Base-by-base conservation (phyloP, 2,113 vertebrate species). In the Parotia lawesii region DNA sequence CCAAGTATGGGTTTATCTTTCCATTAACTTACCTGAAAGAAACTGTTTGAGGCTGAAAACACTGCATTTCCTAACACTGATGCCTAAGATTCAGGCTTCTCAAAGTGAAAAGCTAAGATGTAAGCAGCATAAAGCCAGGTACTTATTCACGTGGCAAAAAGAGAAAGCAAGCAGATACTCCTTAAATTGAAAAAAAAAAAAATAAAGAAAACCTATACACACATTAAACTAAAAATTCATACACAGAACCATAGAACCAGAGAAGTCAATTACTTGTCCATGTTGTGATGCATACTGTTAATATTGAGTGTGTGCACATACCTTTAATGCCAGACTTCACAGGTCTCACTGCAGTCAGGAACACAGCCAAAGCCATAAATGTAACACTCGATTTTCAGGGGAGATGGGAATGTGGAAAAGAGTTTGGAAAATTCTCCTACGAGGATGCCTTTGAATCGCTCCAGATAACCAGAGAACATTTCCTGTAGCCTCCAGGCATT, bases 51-150 rank as follows among this genome's bases (percentile, higher is more conserved):
- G 20, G 70, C 33, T 95, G 73, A 40, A 74, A 67, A 91, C 11
- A 45, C 16, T 82, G 61, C 5, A 51, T 40, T 33, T 93, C 78
- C 88, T 35, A 86, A 60, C 12, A 60, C 15, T 3, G 28, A 44
- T 44, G 35, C 42, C 35, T 56, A 37, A 47, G 48, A 93, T 73
- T 60, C 40, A 85, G 48, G 77, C 74, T 92, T 93, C 65, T 90
- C 72, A 90, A 93, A 89, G 38, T 56, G 17, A 94, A 70, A 94
- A 71, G 8, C 58, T 17, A 82, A 62, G n/a, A 72, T 12, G 21
- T 15, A 83, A 42, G 37, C 82, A 97, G 87, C 79, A 94, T 28
- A 96, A 96, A 97, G 90, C 89, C 78, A 96, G 87, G 87, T 91
- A 66, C 71, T 91, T 96, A 89, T 90, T 94, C 94, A 96, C 45